Conservation (phyloP, 2,888 invertebrate species). For the Apodemia duryi region DNA sequence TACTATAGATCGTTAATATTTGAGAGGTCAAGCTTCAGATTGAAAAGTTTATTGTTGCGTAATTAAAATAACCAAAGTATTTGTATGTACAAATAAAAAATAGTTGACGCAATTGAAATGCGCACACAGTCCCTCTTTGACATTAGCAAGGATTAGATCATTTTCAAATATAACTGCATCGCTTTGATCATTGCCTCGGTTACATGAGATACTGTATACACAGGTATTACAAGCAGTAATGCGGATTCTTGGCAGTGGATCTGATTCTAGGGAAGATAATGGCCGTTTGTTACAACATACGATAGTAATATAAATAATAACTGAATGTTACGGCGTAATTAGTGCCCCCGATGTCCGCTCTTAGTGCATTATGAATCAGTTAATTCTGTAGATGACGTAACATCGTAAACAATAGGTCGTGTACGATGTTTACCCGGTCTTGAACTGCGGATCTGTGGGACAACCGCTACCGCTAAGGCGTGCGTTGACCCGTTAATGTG, state of each 20-base stretch:
- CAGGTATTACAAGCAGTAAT: conserved; percentile 15
- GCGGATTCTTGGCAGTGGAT: conserved; percentile 30
- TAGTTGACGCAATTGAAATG: conserved; percentile 15
- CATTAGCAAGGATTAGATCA: conserved; percentile 27
- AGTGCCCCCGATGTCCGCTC: conserved; percentile 37
- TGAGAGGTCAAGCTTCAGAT: too few species aligned
- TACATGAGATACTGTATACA: conserved; percentile 5
- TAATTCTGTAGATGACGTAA: conserved; percentile 64
- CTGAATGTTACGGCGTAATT: conserved; percentile 33
- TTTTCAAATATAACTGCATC: conserved; percentile 26
- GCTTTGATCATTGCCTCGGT: conserved; percentile 16
- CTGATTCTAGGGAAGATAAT: conserved; percentile 27
- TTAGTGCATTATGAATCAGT: conserved; percentile 47
- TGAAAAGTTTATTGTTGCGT: not conserved
- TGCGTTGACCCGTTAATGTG: conserved; percentile 56
- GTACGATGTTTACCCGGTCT: conserved; percentile 42
- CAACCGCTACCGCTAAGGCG: conserved; percentile 46
- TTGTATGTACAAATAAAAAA: conserved; percentile 7
- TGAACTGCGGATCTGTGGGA: conserved; percentile 40
- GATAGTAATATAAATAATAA: conserved; percentile 30
- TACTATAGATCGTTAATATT: too few species aligned
- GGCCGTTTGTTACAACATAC: conserved; percentile 26
- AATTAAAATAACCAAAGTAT: not conserved
- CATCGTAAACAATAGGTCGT: conserved; percentile 23
- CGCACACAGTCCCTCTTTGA: conserved; percentile 17